Conservation (phyloP, 2,797 vertebrate species). For the Eospalax fontanierii region DNA sequence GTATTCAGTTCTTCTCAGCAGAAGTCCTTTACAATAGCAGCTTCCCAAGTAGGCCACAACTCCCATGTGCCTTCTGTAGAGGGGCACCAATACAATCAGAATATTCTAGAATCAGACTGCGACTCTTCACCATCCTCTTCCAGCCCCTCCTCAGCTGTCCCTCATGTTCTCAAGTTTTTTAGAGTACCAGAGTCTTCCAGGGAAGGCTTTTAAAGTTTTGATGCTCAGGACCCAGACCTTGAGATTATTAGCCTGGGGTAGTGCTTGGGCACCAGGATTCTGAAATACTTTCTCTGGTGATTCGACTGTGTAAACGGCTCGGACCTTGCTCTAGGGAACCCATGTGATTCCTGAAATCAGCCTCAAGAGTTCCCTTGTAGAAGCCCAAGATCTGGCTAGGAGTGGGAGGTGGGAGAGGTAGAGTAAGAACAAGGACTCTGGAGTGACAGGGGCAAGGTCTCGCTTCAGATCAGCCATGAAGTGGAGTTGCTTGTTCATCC, state of each 20-base stretch:
- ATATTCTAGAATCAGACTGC: neutral
- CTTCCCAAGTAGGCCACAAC: neutral
- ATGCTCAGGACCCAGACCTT: neutral
- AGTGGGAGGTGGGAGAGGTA: rapidly evolving
- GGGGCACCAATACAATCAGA: neutral
- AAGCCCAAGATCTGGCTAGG: neutral
- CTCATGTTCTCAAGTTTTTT: neutral
- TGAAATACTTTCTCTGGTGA: neutral
- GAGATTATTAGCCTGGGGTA: neutral
- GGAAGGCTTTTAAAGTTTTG: neutral
- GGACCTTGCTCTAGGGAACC: neutral
- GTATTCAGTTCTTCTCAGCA: neutral
- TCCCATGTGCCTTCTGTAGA: neutral
- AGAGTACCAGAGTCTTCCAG: neutral
- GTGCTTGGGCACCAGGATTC: neutral
- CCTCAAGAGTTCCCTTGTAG: neutral
- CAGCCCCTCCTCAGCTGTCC: neutral
- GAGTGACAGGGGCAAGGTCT: neutral
- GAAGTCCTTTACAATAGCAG: conserved; percentile 38
- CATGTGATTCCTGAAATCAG: neutral
- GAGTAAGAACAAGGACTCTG: neutral
- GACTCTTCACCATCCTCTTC: neutral
- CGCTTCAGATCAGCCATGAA: neutral
- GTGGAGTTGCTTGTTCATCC: neutral
- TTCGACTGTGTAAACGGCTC: neutral